Conservation (phyloP, 2,113 vertebrate species). For the Ophthalmolycus amberensis region DNA sequence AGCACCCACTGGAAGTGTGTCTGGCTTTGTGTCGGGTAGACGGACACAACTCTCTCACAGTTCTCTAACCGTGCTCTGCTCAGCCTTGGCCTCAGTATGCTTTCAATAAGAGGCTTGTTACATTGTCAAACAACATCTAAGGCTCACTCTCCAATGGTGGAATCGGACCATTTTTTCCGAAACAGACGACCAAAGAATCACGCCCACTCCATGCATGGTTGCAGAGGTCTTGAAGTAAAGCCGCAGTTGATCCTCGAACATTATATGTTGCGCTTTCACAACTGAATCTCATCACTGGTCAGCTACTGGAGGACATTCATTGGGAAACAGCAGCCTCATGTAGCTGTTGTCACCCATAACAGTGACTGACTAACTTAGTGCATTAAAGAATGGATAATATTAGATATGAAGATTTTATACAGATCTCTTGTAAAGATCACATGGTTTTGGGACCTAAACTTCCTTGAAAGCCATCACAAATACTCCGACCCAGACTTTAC, state of each 20-base stretch:
- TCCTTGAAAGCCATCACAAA: neutral
- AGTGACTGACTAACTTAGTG: neutral
- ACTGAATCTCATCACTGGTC: neutral
- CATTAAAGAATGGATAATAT: neutral
- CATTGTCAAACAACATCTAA: neutral
- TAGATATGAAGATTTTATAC: neutral
- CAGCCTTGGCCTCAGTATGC: too few species aligned
- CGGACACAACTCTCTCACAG: neutral
- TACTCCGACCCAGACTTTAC: neutral
- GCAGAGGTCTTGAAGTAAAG: neutral
- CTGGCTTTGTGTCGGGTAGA: too few species aligned
- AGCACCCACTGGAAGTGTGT: too few species aligned
- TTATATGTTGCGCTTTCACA: neutral
- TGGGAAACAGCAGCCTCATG: neutral
- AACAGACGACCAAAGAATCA: neutral
- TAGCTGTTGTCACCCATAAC: neutral
- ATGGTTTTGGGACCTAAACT: neutral
- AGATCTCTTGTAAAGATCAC: neutral
- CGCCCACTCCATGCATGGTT: neutral
- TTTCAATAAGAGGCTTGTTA: neutral
- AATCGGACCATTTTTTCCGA: neutral
- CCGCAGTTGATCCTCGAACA: neutral
- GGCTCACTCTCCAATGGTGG: neutral
- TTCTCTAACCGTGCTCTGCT: neutral
- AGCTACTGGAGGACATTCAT: neutral